phyloP scores from a whole-genome alignment of 2,888 invertebrate genomes.

The Fabriciana adippe region DNA sequence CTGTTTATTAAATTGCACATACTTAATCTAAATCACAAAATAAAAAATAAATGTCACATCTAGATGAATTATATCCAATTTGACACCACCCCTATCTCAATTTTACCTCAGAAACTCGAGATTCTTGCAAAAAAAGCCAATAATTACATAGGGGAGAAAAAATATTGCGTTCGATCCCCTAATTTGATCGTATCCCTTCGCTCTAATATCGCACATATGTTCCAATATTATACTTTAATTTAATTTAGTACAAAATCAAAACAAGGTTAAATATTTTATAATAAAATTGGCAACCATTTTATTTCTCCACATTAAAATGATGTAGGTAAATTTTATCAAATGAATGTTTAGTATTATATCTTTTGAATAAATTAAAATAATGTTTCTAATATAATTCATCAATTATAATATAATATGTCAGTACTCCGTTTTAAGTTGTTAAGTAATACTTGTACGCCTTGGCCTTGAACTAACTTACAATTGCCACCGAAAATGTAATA shows the following conservation, averaged over 20 bases:
- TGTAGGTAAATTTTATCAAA: neutral
- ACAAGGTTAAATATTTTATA: neutral
- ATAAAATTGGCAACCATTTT: neutral
- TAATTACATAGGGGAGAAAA: conserved; percentile 66
- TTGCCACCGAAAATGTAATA: too few species aligned
- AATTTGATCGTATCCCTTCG: conserved; percentile 43
- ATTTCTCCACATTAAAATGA: neutral
- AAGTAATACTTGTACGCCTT: too few species aligned
- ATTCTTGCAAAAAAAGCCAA: conserved; percentile 64
- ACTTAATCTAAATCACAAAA: neutral
- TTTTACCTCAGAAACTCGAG: conserved; percentile 58
- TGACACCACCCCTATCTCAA: conserved; percentile 45
- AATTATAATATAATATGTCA: too few species aligned
- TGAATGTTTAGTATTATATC: too few species aligned
- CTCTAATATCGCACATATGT: conserved; percentile 28
- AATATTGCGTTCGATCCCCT: conserved; percentile 55
- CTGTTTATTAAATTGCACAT: too few species aligned
- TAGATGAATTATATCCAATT: conserved; percentile 28
- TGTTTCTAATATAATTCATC: too few species aligned
- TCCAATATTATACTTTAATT: conserved; percentile 25
- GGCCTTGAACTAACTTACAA: too few species aligned
- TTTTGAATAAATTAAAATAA: too few species aligned
- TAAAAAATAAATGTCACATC: conserved; percentile 24
- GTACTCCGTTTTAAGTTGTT: too few species aligned
- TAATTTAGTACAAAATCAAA: conserved; percentile 17